Base-by-base conservation (phyloP, 1,140 invertebrate species). In the Drosophila neocordata region DNA sequence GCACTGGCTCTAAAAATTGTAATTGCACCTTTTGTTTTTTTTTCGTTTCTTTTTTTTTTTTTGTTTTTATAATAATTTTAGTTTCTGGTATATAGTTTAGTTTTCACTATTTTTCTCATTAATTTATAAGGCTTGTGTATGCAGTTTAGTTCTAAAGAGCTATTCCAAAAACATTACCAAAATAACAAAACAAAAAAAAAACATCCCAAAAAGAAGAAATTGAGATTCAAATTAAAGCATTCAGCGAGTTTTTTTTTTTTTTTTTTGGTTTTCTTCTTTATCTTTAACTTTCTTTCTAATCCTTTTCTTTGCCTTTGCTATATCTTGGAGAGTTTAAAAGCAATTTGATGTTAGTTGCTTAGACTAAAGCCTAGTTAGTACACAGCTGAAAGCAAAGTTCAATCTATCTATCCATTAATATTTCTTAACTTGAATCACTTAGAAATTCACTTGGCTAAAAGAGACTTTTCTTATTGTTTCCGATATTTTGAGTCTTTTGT, bases 121-220 rank as follows among this genome's bases (percentile, higher is more conserved):
- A 87, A 72, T 80, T 62, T 85, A 78, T 87, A 87, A 85, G 82
- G 81, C 82, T 85, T 55, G 41, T 48, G 41, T 81, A 73, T 81
- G 77, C 81, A 79, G 65, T 78, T 70, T 64, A 77, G 62, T 53
- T 66, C 66, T 61, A 73, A 44, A 37, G 64, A 59, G 56, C 38
- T 52, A 38, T 44, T 44, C 15, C 27, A 34, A 18, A 37, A 55
- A 24, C 8, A 31, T 6, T 31, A 31, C 4, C 4, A 4, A 31
- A 31, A 31, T 31, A 31, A 31, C 0, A 31, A 31, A 31, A 31
- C 27, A 31, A 31, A 31, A 31, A 31, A 31, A 4, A 6, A 7
- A 6, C 3, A 31, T 4, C 24, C 24, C 24, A 48, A 66, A 59
- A 53, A 38, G 24, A 8, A 74, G 27, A 71, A 41, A 20, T 61